Evolutionary conservation across 2,113 vertebrate genomes (phyloP).

Genomic region (Struthio camelus): DNA sequence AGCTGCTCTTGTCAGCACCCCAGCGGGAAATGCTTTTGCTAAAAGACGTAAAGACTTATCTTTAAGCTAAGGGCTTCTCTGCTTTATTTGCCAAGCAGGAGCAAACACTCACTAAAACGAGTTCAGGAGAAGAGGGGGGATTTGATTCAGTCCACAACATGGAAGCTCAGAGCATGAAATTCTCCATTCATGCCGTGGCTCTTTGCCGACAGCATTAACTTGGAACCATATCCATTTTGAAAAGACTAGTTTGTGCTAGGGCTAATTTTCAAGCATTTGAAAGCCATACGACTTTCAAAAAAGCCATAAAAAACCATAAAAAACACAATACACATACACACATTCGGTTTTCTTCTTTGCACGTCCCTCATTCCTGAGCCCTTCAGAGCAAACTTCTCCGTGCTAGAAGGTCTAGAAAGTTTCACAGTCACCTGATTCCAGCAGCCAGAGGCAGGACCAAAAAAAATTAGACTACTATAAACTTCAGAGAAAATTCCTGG

Average conservation of each 20-base stretch:
- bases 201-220: not conserved
- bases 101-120: not conserved
- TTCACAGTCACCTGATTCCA: not conserved
- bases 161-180: not conserved
- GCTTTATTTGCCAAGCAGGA: not conserved
- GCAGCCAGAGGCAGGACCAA: not conserved
- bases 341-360: not conserved
- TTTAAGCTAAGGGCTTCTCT: not conserved
- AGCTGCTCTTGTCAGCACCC: not conserved
- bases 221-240: not conserved
- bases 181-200: not conserved
- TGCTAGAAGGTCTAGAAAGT: not conserved
- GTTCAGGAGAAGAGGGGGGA: rapidly evolving
- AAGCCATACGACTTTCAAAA: not conserved
- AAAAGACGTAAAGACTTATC: not conserved
- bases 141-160: not conserved
- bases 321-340: too few relatives aligned
- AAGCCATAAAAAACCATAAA: too few relatives aligned
- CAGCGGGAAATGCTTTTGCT: not conserved
- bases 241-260: not conserved
- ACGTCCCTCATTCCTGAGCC: not conserved
- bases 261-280: not conserved
- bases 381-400: not conserved
- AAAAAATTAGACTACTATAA: not conserved
- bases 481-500: not conserved